A percentile compares a stretch with the other conserved stretches of the same genome.
These are phyloP conservation scores for Propithecus deckenii DNA, from an alignment of 2,797 vertebrate genomes.

Conservation along the genomic window DNA sequence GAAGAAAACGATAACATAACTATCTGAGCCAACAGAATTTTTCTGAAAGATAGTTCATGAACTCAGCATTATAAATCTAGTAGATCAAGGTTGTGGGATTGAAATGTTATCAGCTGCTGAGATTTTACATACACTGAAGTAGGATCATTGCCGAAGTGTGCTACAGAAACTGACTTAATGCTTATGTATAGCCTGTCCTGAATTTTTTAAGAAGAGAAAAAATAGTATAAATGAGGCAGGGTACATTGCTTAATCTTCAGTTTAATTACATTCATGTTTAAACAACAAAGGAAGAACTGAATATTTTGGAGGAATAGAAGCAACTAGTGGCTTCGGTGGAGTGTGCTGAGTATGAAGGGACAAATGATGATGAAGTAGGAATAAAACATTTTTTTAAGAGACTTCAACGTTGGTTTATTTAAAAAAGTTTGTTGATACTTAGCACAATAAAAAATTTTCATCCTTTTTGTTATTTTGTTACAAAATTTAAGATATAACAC, in stretches of 20 bases:
- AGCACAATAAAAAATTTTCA: neutral
- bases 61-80: neutral
- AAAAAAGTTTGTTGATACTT: neutral
- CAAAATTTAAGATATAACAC: neutral
- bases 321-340: neutral
- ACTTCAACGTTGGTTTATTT: neutral
- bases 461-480: neutral
- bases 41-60: neutral
- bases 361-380: neutral
- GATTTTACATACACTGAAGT: neutral
- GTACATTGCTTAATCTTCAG: neutral
- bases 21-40: neutral
- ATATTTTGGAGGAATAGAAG: neutral
- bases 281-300: neutral
- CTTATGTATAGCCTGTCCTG: neutral
- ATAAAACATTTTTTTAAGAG: neutral
- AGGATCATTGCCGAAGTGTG: neutral
- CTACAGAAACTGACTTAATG: neutral
- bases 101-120: neutral
- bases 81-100: neutral
- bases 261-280: constrained; percentile 34
- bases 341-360: neutral
- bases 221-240: neutral
- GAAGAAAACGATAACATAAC: neutral
- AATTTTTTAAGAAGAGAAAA: constrained; percentile 28